Evolutionary conservation across 2,797 vertebrate species (phyloP), one percentile per base, ranked within the genome.

Genomic region (Erethizon dorsatum): DNA sequence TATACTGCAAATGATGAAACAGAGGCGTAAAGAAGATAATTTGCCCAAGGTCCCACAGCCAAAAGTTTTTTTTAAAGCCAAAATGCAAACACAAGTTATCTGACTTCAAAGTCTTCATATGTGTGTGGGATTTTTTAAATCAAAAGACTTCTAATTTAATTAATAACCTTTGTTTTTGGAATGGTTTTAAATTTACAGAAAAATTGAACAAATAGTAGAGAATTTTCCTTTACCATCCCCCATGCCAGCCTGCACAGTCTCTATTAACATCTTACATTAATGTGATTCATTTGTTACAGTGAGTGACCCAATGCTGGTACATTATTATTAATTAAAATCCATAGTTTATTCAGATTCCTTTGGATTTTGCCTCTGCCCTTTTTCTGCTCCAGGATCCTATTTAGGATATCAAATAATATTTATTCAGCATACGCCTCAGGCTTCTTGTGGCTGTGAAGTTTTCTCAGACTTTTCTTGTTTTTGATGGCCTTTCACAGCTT

Each of bases 31-130:
- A 57, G 37, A 79, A 45, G 77, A 93, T 86, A 87, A 88, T 73
- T 87, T 28, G 18, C 37, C 83, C 87, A 71, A 96, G 86, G 77
- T 91, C 65, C 52, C n/a, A 11, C 8, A 79, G 65, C 20, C 82
- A 82, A 63, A 96, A 79, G 37, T 12, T 28, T 57, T 57, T 59
- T 24, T 78, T 52, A 92, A 88, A 91, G 57, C 33, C 57, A 56
- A 67, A 41, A 88, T 0, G 4, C n/a, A 73, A 94, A 73, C 33
- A 24, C 24, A 33, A 28, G 54, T 47, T 65, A 73, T 33, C 26
- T 56, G n/a, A 88, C 71, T 71, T 56, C 56, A 73, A 94, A 77
- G 52, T 75, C 80, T 83, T 90, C 82, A 7, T 4, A 14, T 20
- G 0, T 28, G 14, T 14, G 8, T 6, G 6, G 22, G 22, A 54